Percentiles rank a stretch among this genome's conserved stretches.
Conservation (phyloP, 2,113 vertebrate species). For the Oenanthe melanoleuca region DNA sequence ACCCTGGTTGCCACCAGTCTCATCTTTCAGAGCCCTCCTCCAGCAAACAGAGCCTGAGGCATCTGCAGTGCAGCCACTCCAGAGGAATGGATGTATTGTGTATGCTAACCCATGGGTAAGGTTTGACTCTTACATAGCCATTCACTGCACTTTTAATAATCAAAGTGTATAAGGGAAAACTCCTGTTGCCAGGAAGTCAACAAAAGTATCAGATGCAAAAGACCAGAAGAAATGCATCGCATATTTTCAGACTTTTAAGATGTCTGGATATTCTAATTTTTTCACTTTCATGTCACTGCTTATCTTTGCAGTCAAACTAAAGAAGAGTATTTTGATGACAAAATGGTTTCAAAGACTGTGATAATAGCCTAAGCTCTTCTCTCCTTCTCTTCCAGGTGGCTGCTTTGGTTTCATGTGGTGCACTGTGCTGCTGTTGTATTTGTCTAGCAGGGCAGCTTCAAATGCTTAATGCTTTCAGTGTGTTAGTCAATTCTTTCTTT, state of each 20-base stretch:
- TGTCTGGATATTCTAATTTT: slow-evolving; percentile 41
- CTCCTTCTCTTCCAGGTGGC: slow-evolving; percentile 45
- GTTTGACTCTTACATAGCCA: not conserved
- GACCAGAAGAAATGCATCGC: not conserved
- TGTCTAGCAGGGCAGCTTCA: slow-evolving; percentile 20
- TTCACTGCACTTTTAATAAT: not conserved
- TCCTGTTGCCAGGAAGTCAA: not conserved
- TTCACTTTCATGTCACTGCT: slow-evolving; percentile 52
- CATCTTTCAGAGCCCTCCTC: not conserved
- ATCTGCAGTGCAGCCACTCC: not conserved
- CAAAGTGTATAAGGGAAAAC: not conserved
- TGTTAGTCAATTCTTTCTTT: slow-evolving; percentile 32
- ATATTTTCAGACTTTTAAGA: slow-evolving; percentile 8
- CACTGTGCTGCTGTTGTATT: slow-evolving; percentile 3
- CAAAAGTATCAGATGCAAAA: not conserved
- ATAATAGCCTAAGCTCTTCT: not conserved
- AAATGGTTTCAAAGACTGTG: slow-evolving; percentile 33
- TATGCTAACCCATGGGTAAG: not conserved
- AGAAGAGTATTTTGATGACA: slow-evolving; percentile 64
- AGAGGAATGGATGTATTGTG: not conserved
- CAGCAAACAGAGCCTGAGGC: not conserved
- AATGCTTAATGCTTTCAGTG: slow-evolving; percentile 16
- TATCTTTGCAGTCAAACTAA: slow-evolving; percentile 38
- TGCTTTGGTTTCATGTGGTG: not conserved
- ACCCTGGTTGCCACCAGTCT: not conserved